A percentile compares a stretch with the other conserved stretches of the same genome.
These are phyloP conservation scores for Vesta saturnalis DNA, from an alignment of 2,888 invertebrate genomes.

Conservation along the genomic window DNA sequence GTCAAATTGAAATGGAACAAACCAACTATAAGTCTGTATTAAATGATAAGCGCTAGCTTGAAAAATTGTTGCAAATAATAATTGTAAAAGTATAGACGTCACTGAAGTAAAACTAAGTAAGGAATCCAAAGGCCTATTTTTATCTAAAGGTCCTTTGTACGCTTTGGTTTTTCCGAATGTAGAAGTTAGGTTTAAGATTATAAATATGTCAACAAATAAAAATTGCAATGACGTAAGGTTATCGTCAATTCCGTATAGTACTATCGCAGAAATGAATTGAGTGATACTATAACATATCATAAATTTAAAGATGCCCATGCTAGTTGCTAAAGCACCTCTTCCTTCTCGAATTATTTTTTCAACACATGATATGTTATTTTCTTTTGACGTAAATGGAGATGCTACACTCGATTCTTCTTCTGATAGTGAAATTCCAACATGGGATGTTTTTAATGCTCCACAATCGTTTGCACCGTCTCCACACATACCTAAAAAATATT, in stretches of 20 bases:
- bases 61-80: slow-evolving; percentile 63
- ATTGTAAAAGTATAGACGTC: slow-evolving; percentile 66
- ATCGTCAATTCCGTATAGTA: slow-evolving; percentile 78
- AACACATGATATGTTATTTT: slow-evolving; percentile 86
- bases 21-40: slow-evolving; percentile 68
- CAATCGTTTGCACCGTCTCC: slow-evolving; percentile 99
- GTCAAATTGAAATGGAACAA: slow-evolving; percentile 61
- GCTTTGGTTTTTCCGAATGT: slow-evolving; percentile 73
- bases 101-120: slow-evolving; percentile 65
- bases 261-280: slow-evolving; percentile 89
- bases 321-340: slow-evolving; percentile 92
- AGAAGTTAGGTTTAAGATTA: slow-evolving; percentile 71
- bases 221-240: slow-evolving; percentile 73
- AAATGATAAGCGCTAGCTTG: slow-evolving; percentile 64
- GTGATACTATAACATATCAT: slow-evolving; percentile 96
- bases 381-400: slow-evolving; percentile 90
- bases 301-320: slow-evolving; percentile 98
- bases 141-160: slow-evolving; percentile 60
- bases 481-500: slow-evolving; percentile 79
- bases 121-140: slow-evolving; percentile 67
- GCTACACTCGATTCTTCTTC: slow-evolving; percentile 94
- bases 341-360: slow-evolving; percentile 85
- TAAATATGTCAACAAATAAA: slow-evolving; percentile 72
- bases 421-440: slow-evolving; percentile 90
- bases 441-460: slow-evolving; percentile 91